A percentile compares a stretch with the other conserved stretches of the same genome.
These are phyloP conservation scores for Idaea dimidiata DNA, from an alignment of 2,888 invertebrate genomes.

Conservation along the genomic window DNA sequence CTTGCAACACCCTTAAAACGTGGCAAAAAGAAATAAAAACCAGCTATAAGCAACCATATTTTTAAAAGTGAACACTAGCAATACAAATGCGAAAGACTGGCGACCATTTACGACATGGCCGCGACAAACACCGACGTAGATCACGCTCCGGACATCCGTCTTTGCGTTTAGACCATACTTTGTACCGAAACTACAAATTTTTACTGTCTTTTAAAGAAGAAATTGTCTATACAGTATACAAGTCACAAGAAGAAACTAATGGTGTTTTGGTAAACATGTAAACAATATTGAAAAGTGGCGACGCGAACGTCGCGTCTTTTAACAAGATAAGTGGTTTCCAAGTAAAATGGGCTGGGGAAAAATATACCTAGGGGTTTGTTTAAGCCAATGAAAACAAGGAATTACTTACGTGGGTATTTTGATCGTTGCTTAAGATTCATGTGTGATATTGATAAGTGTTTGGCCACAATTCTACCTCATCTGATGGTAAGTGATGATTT, in stretches of 20 bases:
- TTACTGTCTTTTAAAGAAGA: conserved; percentile 20
- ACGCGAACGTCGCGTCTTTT: not conserved
- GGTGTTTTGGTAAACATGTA: conserved; percentile 8
- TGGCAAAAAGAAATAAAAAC: not conserved
- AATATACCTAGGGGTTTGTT: not conserved
- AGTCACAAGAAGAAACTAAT: conserved; percentile 1
- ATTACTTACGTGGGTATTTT: not conserved
- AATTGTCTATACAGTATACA: conserved; percentile 10
- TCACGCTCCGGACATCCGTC: conserved; percentile 52
- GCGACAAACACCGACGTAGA: conserved; percentile 51
- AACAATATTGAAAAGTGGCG: conserved; percentile 23
- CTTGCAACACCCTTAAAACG: not conserved
- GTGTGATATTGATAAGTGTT: not conserved
- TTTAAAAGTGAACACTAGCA: not conserved
- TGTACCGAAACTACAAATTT: conserved; percentile 36
- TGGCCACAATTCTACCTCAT: too few relatives aligned
- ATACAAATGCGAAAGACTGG: conserved; percentile 14
- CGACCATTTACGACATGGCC: not conserved
- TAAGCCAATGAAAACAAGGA: not conserved
- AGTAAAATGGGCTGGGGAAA: not conserved
- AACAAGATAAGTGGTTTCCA: conserved; percentile 7
- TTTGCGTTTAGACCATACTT: conserved; percentile 16
- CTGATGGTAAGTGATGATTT: too few relatives aligned
- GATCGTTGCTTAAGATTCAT: not conserved
- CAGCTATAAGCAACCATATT: not conserved